These are phyloP conservation scores for Tachina fera DNA, from an alignment of 2,888 invertebrate genomes.

Conservation along the genomic window DNA sequence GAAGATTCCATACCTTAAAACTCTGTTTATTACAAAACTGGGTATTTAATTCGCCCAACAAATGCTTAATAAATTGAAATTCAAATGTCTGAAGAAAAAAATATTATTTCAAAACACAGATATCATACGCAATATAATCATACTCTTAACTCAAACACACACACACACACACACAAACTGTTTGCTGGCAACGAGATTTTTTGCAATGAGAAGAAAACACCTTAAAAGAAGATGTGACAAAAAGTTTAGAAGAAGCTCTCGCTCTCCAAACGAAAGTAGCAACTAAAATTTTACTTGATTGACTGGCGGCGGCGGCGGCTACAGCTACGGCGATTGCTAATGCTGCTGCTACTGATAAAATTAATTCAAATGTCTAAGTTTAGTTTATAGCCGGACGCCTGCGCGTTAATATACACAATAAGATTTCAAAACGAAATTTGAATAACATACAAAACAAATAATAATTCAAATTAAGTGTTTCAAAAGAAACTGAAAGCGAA, in stretches of 20 bases:
- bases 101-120: not conserved
- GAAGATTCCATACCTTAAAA: not conserved
- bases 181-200: not conserved
- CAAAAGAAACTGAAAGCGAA: slow-evolving; percentile 8
- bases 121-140: slow-evolving; percentile 36
- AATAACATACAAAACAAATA: not conserved
- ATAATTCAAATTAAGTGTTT: not conserved
- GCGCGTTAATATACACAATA: slow-evolving; percentile 60
- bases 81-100: slow-evolving; percentile 10
- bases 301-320: not conserved
- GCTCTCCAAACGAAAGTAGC: slow-evolving; percentile 17
- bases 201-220: not conserved
- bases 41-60: slow-evolving; percentile 18
- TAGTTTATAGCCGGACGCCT: slow-evolving; percentile 67
- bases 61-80: not conserved
- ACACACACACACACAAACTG: not conserved
- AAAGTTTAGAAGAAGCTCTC: slow-evolving; percentile 32
- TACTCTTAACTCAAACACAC: not conserved
- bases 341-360: slow-evolving; percentile 43
- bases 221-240: slow-evolving; percentile 39
- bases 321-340: not conserved
- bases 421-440: slow-evolving; percentile 2
- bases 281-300: slow-evolving; percentile 24
- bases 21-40: slow-evolving; percentile 6
- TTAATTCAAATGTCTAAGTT: slow-evolving; percentile 65